Evolutionary conservation across 2,888 invertebrate species (phyloP).

Genomic region (Plebejus anna): DNA sequence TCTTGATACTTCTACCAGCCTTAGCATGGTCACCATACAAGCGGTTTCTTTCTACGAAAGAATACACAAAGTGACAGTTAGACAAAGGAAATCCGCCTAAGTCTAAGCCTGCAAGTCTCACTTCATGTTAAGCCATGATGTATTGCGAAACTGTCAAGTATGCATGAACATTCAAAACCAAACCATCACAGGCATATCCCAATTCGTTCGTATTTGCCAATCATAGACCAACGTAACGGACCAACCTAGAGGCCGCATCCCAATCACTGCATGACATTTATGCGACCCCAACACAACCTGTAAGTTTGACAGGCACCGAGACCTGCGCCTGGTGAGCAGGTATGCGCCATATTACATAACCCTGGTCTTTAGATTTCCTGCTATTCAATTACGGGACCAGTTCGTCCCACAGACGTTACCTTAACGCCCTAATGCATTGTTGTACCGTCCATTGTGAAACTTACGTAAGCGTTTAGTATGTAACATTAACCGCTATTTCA

Average conservation of each 20-base stretch:
- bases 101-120: too few species aligned
- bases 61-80: too few species aligned
- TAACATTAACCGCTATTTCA: background rate
- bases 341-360: constrained; percentile 10
- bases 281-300: background rate
- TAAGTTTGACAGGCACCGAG: constrained; percentile 2
- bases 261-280: background rate
- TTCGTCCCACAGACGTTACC: constrained; percentile 31
- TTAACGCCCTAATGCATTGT: constrained; percentile 36
- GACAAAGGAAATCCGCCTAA: too few species aligned
- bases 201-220: too few species aligned
- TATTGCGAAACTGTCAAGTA: too few species aligned
- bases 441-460: constrained; percentile 34
- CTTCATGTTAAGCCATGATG: too few species aligned
- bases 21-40: too few species aligned
- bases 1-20: too few species aligned
- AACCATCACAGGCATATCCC: too few species aligned
- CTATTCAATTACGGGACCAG: constrained; percentile 29
- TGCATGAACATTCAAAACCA: too few species aligned
- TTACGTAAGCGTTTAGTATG: constrained; percentile 32
- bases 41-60: too few species aligned
- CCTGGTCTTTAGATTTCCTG: constrained; percentile 29
- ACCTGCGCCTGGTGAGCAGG: background rate
- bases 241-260: background rate
- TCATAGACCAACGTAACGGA: background rate